phyloP scores from a whole-genome alignment of 2,797 vertebrate genomes.

The Fundulus diaphanus region DNA sequence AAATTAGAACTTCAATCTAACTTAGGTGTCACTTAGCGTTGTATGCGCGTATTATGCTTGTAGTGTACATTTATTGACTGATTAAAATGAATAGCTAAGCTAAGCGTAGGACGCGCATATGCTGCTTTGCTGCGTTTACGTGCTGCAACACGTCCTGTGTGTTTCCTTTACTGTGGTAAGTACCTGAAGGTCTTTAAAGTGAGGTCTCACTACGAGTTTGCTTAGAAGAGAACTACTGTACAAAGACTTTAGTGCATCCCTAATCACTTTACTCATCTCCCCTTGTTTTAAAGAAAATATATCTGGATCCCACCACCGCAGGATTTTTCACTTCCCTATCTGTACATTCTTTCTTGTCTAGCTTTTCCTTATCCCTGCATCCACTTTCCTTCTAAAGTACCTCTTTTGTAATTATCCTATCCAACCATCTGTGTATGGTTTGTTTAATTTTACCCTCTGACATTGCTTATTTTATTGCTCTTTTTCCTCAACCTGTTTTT shows the following conservation, averaged over 20 bases:
- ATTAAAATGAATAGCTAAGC: too few relatives aligned
- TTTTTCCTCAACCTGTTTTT: background rate
- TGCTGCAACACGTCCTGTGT: too few relatives aligned
- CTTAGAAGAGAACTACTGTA: constrained; percentile 10
- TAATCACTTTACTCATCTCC: constrained; percentile 24
- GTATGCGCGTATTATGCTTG: too few relatives aligned
- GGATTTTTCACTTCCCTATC: constrained; percentile 11
- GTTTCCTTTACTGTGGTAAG: too few relatives aligned
- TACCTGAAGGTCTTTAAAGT: constrained; percentile 12
- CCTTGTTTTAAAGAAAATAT: constrained; percentile 33
- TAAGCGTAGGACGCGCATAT: too few relatives aligned
- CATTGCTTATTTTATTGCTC: background rate
- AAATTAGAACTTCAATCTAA: too few relatives aligned
- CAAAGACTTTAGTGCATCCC: constrained; percentile 19
- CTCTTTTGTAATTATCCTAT: constrained; percentile 9
- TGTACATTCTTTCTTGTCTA: background rate
- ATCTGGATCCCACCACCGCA: constrained; percentile 17
- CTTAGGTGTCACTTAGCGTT: too few relatives aligned
- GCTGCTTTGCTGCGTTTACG: too few relatives aligned
- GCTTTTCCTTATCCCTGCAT: background rate
- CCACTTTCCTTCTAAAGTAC: background rate
- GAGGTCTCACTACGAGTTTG: constrained; percentile 2
- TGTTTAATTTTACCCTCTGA: background rate
- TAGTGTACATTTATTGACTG: too few relatives aligned
- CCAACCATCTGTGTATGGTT: background rate